A percentile compares a stretch with the other conserved stretches of the same genome.
phyloP scores from a whole-genome alignment of 2,113 vertebrate species.

The Phrynocephalus versicolor region DNA sequence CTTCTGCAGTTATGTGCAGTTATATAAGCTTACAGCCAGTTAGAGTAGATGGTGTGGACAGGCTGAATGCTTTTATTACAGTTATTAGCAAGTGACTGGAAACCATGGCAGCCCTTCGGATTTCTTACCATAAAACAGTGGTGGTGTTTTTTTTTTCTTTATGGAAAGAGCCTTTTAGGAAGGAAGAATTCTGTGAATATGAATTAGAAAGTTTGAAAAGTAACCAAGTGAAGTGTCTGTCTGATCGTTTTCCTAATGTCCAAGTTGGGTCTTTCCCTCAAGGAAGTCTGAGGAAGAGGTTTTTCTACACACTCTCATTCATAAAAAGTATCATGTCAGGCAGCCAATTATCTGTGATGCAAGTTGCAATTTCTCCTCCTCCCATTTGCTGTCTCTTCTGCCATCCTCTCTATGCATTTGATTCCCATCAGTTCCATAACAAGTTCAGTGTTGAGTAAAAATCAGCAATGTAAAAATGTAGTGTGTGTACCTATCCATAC shows the following conservation, averaged over 20 bases:
- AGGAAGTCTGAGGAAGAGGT: constrained; percentile 61
- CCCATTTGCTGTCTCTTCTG: not conserved
- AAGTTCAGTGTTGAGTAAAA: constrained; percentile 25
- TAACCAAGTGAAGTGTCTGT: constrained; percentile 44
- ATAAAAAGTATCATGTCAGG: constrained; percentile 55
- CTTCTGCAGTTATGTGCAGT: not conserved
- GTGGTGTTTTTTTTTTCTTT: not conserved
- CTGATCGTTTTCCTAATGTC: not conserved
- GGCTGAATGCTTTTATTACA: too few species aligned
- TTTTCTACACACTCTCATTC: constrained; percentile 64
- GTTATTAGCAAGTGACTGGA: not conserved
- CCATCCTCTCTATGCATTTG: not conserved
- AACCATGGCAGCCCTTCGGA: not conserved
- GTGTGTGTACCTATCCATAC: too few species aligned
- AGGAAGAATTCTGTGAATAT: constrained; percentile 44
- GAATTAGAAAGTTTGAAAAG: constrained; percentile 25
- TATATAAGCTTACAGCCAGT: not conserved
- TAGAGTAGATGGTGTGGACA: not conserved
- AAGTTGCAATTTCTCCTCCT: not conserved
- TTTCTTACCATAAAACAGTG: constrained; percentile 12
- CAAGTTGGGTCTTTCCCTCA: constrained; percentile 10
- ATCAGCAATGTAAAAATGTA: not conserved
- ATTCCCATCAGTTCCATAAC: constrained; percentile 37
- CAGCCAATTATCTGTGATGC: constrained; percentile 43
- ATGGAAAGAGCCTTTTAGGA: not conserved